Conservation (phyloP, 2,888 invertebrate genomes). For the Sinhomidia bicolor region DNA sequence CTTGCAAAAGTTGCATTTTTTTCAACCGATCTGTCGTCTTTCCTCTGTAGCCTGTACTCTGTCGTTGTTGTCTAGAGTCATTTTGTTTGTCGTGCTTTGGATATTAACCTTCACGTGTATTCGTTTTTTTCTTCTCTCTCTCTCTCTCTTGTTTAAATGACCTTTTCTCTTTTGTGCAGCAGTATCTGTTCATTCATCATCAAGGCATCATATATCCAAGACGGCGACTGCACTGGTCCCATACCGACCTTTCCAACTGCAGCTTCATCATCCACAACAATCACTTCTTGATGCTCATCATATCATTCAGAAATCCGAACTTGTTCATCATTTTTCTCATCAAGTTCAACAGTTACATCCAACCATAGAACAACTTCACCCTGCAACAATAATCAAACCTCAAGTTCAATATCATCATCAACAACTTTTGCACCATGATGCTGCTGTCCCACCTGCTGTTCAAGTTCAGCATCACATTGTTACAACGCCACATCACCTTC, state of each 20-base stretch:
- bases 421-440: conserved; percentile 64
- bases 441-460: conserved; percentile 40
- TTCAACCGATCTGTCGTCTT: not conserved
- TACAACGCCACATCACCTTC: conserved; percentile 32
- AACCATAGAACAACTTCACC: conserved; percentile 38
- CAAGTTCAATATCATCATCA: conserved; percentile 71
- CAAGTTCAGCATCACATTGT: conserved; percentile 44
- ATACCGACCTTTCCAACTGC: conserved; percentile 65
- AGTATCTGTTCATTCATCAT: conserved; percentile 35
- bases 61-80: not conserved
- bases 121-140: too few relatives aligned
- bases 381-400: conserved; percentile 52
- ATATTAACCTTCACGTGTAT: conserved; percentile 59
- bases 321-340: conserved; percentile 62
- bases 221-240: conserved; percentile 63
- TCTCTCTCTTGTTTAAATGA: conserved; percentile 48
- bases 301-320: conserved; percentile 62
- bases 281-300: conserved; percentile 24
- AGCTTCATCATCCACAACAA: conserved; percentile 43
- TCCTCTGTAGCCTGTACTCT: not conserved
- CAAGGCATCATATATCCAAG: conserved; percentile 61
- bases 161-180: conserved; percentile 58
- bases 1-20: too few relatives aligned
- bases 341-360: conserved; percentile 60
- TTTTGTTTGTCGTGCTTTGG: conserved; percentile 59